Base-by-base conservation (phyloP, 2,888 invertebrate genomes). In the Habroteleia sp. region DNA sequence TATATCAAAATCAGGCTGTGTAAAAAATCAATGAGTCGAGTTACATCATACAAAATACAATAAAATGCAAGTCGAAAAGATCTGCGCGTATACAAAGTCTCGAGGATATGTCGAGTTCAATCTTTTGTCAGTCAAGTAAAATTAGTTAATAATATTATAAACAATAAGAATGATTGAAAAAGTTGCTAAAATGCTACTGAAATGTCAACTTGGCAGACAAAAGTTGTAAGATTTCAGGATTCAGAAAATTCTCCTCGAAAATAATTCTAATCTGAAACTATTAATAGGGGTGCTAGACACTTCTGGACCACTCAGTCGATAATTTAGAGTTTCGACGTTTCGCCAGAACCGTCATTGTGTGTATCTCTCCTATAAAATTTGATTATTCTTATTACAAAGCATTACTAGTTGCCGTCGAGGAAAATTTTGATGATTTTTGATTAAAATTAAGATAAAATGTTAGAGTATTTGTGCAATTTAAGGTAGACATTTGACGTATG, bases 41-140 rank as follows among this genome's bases (percentile, higher is more conserved):
- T 60, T 37, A 62, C 62, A 66, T 56, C 7, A 33, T 68, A 68
- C 48, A 68, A 58, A 56, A 50, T 60, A 60, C 44, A 60, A 46
- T 50, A 68, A 58, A 50, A 44, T 54, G 10, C 27, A 42, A 33
- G 41, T 68, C 17, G 5, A 69, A 69, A 52, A 60, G 35, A 60
- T 69, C 58, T 50, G 48, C 56, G 44, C 17, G 35, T 5, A 16
- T 58, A 68, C 66, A 68, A 68, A 56, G 17, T 68, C 14, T 68
- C 68, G 46, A 60, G 44, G 42, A 50, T 52, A 50, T 52, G 42
- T 23, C 17, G 13, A 23, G 35, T 17, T n/a, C 16, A 1, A 35
- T 20, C 20, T 35, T 35, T 60, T 20, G 44, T 60, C 35, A 23
- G 37, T 20, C 66, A 14, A 54, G 44, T 44, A 42, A 60, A 37